Evolutionary conservation across 1,140 invertebrate genomes (phyloP), one percentile per base, ranked within the genome.

Genomic region (Diorhabda sublineata): DNA sequence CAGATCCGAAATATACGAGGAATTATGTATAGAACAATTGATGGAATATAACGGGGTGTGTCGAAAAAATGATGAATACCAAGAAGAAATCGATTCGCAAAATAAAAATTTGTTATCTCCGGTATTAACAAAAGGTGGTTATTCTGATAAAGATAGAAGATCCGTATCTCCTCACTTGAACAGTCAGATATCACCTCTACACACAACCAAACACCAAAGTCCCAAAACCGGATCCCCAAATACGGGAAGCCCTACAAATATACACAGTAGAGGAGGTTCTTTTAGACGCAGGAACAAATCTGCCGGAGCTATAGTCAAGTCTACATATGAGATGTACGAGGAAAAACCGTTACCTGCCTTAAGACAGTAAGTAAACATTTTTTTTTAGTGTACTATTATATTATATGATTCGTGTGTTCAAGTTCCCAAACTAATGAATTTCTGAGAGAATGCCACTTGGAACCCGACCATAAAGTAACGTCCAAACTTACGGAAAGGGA

Each of bases 251-350:
- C 80, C 80, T 2, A 79, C 78, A 3, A 79, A 75, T 69, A 65
- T 75, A 2, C 72, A 76, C 63, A 85, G 82, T n/a, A 84, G 86
- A 56, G 87, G 87, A 58, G 87, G 87, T 57, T 88, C 87, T 0
- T 79, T 89, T 45, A 84, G 90, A 71, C 82, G 90, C 63, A 87
- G 91, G 77, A 92, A 92, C 63, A 91, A 91, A 81, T 91, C 90
- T 42, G 89, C 89, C 2, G 88, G 87, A 9, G 87, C 87, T 11
- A 79, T 83, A 42, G 82, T 86, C 2, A 87, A 89, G 67, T 91
- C 88, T n/a, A 92, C 90, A 5, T 93, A 92, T 76, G 92, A 93
- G 80, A 91, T 92, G 57, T 94, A 95, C 77, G 94, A 95, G 77
- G 93, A 96, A 76, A 84, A 92, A 69, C 86, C 91, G 0, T 85